Evolutionary conservation across 2,797 vertebrate species (phyloP).

Genomic region (Chromobotia macracanthus): DNA sequence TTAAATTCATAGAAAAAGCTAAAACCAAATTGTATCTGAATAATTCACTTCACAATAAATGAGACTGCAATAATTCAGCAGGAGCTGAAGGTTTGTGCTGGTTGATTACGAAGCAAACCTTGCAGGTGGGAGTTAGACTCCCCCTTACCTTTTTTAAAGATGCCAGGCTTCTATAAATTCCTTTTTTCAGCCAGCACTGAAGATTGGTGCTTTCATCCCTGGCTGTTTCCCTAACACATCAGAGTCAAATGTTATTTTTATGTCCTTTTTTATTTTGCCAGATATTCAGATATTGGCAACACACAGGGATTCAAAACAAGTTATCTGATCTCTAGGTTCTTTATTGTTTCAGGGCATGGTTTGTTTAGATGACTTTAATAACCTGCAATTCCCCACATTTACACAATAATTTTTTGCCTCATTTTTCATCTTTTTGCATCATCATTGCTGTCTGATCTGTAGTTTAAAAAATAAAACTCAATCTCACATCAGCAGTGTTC

Average conservation of each 20-base stretch:
- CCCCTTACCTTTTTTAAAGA: constrained; percentile 19
- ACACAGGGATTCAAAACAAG: constrained; percentile 7
- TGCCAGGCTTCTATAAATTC: not conserved
- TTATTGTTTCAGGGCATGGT: no score
- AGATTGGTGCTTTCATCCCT: constrained; percentile 3
- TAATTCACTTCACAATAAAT: not conserved
- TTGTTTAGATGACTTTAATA: no score
- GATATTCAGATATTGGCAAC: not conserved
- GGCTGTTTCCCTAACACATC: not conserved
- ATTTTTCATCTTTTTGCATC: not conserved
- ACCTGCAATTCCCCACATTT: not conserved
- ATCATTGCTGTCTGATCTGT: no score
- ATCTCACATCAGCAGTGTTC: no score
- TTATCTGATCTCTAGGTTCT: not conserved
- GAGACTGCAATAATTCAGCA: no score
- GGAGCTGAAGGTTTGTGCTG: not conserved
- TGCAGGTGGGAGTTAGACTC: not conserved
- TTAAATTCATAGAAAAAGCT: no score
- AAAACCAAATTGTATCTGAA: not conserved
- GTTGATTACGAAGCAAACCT: not conserved
- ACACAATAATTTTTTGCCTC: not conserved
- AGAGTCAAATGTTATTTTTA: not conserved
- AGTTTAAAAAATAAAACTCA: no score
- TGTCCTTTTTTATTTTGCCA: not conserved
- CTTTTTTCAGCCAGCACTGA: constrained; percentile 11